Base-by-base conservation (phyloP, 2,113 vertebrate species). In the Antechinus stuartii region DNA sequence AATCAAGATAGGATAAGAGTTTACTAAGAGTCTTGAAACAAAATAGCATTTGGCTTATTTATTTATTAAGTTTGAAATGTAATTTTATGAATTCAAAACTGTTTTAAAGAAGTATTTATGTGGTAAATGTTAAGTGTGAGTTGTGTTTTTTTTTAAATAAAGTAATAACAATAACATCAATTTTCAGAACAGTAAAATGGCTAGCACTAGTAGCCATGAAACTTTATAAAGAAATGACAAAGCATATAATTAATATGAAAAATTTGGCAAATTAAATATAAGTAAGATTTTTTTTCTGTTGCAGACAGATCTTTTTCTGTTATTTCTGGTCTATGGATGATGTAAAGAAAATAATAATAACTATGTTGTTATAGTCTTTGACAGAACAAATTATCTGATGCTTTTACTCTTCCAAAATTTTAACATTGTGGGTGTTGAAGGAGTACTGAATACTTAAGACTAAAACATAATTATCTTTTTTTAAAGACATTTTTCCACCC, bases 61-160 rank as follows among this genome's bases (percentile, higher is more conserved):
- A 95, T 68, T n/a, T 68, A 93, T 89, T 76, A 97, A 95, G 55
- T 35, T 84, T 57, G 27, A 96, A 93, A 95, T 2, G 11, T 8
- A 93, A 2, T 61, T 93, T 95, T 95, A 1, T 91, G 47, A 95
- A 97, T 94, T 0, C 22, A n/a, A 2, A 92, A 54, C 54, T 97
- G 24, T 9, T 54, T 95, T 93, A 8, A 50, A 93, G 50, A 92
- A 94, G 27, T 55, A 90, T 95, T 93, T 24, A 95, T 89, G 35
- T 94, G 42, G 26, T 92, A 94, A 95, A 96, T 90, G 24, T 96
- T 30, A 94, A 94, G 3, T 47, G 0, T 93, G 42, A 94, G 42
- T 49, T 49, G 49, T 49, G 42, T 42, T 42, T 50, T 2, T 30
- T 95, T 76, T 89, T 93, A 96, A n/a, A 95, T 90, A 95, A 96